Base-by-base conservation (phyloP, 2,113 vertebrate species). In the Pelodiscus sinensis region DNA sequence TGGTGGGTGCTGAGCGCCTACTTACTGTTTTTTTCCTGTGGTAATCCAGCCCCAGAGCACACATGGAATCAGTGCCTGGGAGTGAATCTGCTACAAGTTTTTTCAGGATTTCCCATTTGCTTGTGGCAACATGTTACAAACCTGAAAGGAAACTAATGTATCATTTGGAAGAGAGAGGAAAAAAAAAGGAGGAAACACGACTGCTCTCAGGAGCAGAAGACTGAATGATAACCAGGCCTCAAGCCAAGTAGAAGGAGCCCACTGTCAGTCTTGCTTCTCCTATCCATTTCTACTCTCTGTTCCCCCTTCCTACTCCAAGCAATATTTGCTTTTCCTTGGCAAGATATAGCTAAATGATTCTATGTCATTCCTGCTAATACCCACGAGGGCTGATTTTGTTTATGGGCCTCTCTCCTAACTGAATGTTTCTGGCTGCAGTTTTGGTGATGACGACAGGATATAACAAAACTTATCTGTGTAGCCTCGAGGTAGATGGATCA, bases 241-340 rank as follows among this genome's bases (percentile, higher is more conserved):
- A 82, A 90, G 90, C 6, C 60, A 92, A 91, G 35, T 71, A 71
- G 65, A 93, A 86, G 79, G n/a, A 91, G 21, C 31, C 85, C 79
- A 89, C 35, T 91, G 25, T 84, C 89, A 87, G 77, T 3, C 19
- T 54, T 87, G 77, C 35, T 87, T 93, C 78, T 91, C 86, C 84
- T 79, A 81, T 90, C 50, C 44, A 95, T 54, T 52, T 62, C 19
- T 78, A 62, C 22, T 79, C 93, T 84, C 82, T 51, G 79, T n/a
- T 3, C 3, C 19, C 50, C 91, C 79, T 95, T 93, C 73, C 71
- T 12, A 84, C 84, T 24, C 7, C 89, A 90, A 93, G 44, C 29
- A 87, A 57, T 52, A 44, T 85, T 96, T 89, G 93, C 22, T 96
- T 95, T 96, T 90, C 56, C 24, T 96, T 93, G 77, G 27, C 60